Conservation (phyloP, 2,113 vertebrate genomes). For the Thermophis baileyi region DNA sequence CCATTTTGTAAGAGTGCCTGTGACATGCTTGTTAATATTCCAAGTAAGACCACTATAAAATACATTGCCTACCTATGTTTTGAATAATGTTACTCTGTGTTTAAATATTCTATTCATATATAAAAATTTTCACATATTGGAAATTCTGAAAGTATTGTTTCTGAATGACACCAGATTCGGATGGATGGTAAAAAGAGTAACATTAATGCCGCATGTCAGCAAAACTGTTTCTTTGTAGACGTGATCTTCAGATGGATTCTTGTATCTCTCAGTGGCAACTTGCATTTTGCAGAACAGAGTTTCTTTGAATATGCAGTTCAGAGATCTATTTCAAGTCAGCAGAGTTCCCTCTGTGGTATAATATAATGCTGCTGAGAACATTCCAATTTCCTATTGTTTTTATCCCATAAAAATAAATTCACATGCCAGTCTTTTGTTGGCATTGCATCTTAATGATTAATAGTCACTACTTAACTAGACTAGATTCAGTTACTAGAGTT, state of each 20-base stretch:
- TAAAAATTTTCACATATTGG: not conserved
- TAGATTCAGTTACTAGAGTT: not conserved
- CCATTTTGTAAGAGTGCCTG: not conserved
- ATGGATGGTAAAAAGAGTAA: not conserved
- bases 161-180: not conserved
- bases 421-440: not conserved
- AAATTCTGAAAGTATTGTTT: not conserved
- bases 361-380: not conserved
- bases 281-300: not conserved
- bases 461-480: not conserved
- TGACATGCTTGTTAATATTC: not conserved
- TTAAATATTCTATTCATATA: not conserved
- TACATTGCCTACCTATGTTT: not conserved
- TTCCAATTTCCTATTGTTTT: not conserved
- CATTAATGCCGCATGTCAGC: not conserved
- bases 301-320: not conserved
- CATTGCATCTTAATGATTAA: not conserved
- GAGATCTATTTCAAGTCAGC: not conserved
- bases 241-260: not conserved
- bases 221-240: not conserved
- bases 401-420: not conserved
- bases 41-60: not conserved
- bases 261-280: not conserved
- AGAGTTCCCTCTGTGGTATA: not conserved
- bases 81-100: not conserved